Conservation (phyloP, 1,140 invertebrate species). For the Drosophila ercepeae region DNA sequence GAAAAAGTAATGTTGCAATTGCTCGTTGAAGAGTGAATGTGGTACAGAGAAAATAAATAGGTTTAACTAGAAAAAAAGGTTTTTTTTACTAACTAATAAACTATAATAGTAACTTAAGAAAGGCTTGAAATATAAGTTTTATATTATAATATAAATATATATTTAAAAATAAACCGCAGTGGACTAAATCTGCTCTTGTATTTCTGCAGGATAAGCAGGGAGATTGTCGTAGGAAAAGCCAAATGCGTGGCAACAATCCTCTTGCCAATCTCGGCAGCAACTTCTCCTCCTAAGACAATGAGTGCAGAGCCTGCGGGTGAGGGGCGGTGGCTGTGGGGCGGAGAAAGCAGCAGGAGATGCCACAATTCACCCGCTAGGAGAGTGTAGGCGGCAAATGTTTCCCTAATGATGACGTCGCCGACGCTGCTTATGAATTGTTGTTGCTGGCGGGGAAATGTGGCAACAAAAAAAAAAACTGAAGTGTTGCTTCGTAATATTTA, state of each 20-base stretch:
- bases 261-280: constrained; percentile 41
- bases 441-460: constrained; percentile 66
- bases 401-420: constrained; percentile 71
- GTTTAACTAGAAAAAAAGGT: neutral
- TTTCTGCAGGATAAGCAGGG: constrained; percentile 10
- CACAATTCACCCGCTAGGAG: constrained; percentile 38
- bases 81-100: too few relatives aligned
- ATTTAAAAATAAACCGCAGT: constrained; percentile 20
- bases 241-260: constrained; percentile 40
- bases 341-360: constrained; percentile 62
- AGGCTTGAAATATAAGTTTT: too few relatives aligned
- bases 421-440: constrained; percentile 58
- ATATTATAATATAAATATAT: too few relatives aligned
- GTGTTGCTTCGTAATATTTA: constrained; percentile 72
- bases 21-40: constrained; percentile 29
- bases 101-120: too few relatives aligned
- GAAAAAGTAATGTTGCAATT: constrained; percentile 48
- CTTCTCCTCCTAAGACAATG: constrained; percentile 71
- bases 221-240: constrained; percentile 19
- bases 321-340: constrained; percentile 21
- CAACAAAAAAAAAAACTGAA: constrained; percentile 75
- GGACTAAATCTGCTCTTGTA: neutral
- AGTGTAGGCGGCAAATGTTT: constrained; percentile 68
- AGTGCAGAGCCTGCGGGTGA: constrained; percentile 30
- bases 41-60: constrained; percentile 19